Evolutionary conservation across 2,113 vertebrate species (phyloP).

Genomic region (Semnornis frantzii): DNA sequence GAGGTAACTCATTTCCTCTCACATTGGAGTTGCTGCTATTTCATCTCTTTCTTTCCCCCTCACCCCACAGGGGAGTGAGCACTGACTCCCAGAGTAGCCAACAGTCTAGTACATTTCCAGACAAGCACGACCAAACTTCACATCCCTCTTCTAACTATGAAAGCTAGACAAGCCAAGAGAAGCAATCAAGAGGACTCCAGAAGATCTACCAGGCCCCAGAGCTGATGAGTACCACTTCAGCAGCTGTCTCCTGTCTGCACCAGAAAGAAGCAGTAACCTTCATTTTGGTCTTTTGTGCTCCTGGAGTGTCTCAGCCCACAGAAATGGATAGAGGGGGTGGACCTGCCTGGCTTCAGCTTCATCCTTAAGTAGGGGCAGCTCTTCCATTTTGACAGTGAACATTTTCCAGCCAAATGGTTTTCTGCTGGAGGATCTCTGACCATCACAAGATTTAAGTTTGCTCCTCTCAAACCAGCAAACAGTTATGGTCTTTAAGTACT

Average conservation of each 20-base stretch:
- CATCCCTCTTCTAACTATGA: background rate
- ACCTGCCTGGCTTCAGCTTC: background rate
- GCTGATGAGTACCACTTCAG: background rate
- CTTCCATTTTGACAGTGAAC: background rate
- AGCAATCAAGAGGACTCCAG: background rate
- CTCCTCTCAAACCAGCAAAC: background rate
- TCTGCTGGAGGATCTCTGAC: background rate
- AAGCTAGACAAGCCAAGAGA: background rate
- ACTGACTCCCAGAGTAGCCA: background rate
- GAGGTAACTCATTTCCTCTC: background rate
- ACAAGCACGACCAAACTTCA: background rate
- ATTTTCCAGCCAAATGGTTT: background rate
- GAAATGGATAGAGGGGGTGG: background rate
- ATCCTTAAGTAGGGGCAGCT: background rate
- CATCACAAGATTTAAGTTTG: background rate
- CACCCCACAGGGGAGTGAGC: background rate
- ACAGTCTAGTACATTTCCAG: background rate
- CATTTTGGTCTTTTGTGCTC: background rate
- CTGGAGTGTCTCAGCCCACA: background rate
- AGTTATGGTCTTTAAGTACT: background rate
- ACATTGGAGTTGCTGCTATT: background rate
- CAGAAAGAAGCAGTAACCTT: background rate
- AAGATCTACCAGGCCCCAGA: background rate
- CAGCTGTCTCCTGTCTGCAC: background rate
- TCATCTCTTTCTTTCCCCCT: background rate